phyloP scores from a whole-genome alignment of 2,888 invertebrate species.

The Flexamia atlantica region DNA sequence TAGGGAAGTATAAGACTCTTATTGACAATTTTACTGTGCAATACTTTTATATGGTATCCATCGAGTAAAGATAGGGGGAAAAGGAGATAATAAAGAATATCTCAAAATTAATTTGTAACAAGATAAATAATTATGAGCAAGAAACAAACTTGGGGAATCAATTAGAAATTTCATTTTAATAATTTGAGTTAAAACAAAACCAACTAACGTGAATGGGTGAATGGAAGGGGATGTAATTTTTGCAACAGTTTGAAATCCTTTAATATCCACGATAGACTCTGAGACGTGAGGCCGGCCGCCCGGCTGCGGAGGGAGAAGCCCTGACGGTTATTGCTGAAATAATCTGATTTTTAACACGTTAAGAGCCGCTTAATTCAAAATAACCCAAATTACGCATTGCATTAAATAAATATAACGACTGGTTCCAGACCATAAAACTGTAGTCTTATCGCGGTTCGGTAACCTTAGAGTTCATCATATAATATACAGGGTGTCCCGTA shows the following conservation, averaged over 20 bases:
- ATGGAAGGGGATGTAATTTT: not conserved
- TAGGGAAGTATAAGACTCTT: no score
- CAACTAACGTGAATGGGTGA: not conserved
- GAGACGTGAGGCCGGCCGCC: not conserved
- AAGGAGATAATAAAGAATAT: no score
- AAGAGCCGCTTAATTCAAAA: constrained; percentile 9
- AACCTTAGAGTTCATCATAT: no score
- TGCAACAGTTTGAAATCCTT: not conserved
- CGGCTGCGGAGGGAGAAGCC: not conserved
- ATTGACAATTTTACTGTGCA: no score
- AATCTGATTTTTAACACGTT: constrained; percentile 19
- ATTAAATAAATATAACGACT: not conserved
- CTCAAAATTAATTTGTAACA: no score
- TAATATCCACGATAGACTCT: not conserved
- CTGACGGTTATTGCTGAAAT: constrained; percentile 16
- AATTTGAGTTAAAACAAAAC: not conserved
- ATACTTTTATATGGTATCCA: no score
- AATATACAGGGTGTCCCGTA: no score
- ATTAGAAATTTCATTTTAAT: not conserved
- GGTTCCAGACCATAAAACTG: no score
- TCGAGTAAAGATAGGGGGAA: no score
- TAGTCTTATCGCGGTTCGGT: no score
- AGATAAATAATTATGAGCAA: no score
- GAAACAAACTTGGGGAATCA: no score
- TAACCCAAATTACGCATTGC: not conserved